These are phyloP conservation scores for Zalophus californianus DNA, from an alignment of 2,797 vertebrate genomes.

Conservation along the genomic window DNA sequence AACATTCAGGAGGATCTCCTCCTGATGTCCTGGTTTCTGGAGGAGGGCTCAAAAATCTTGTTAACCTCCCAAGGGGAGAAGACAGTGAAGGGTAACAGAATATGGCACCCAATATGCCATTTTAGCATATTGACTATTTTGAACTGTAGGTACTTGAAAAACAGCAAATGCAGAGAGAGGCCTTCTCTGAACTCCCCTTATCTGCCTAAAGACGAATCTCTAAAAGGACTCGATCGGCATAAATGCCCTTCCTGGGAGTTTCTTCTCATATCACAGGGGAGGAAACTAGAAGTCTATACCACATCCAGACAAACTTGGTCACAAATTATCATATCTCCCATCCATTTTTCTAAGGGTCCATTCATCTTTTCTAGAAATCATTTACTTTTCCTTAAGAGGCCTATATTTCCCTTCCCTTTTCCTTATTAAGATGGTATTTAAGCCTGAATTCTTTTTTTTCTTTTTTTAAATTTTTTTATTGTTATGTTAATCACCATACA, in stretches of 20 bases:
- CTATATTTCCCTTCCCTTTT: background rate
- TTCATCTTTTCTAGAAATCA: background rate
- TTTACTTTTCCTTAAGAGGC: background rate
- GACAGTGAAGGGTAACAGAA: background rate
- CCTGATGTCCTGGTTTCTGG: background rate
- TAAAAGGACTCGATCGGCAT: background rate
- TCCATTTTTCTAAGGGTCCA: background rate
- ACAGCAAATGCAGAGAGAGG: background rate
- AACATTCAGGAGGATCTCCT: background rate
- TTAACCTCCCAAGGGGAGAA: background rate
- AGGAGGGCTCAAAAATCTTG: background rate
- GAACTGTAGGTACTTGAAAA: background rate
- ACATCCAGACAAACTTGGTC: background rate
- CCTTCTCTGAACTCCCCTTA: background rate
- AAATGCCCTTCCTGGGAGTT: background rate
- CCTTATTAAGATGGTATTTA: background rate
- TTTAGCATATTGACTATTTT: background rate
- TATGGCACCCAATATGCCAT: background rate
- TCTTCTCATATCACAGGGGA: background rate
- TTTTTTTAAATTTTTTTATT: too few species aligned
- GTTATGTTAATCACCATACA: too few species aligned
- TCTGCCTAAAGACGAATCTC: background rate
- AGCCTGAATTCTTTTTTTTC: conserved; percentile 1
- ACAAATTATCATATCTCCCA: background rate
- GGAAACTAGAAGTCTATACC: background rate